Conservation (phyloP, 2,113 vertebrate genomes). For the Noturus placidus region DNA sequence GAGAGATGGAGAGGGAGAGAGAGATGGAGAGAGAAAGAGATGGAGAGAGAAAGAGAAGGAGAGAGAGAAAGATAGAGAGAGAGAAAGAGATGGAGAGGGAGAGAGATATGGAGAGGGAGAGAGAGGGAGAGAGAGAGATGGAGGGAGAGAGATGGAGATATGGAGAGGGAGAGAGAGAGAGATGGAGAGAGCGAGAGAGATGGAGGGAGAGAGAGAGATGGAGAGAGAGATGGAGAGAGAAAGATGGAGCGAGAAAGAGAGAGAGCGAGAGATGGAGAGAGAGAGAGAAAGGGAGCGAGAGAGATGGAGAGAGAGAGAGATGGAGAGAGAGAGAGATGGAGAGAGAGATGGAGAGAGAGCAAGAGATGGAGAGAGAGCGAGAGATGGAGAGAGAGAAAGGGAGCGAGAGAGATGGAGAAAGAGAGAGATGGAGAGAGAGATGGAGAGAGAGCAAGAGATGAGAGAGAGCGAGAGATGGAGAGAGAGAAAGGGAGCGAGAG, state of each 20-base stretch:
- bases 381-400: slow-evolving; percentile 51
- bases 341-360: not conserved
- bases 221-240: slow-evolving; percentile 7
- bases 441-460: too few species aligned
- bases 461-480: too few species aligned
- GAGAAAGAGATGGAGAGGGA: slow-evolving; percentile 8
- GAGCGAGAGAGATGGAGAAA: not conserved
- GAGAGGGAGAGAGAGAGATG: not conserved
- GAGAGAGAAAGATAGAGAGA: not conserved
- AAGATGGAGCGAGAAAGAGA: slow-evolving; percentile 40
- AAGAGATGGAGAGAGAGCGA: slow-evolving; percentile 5
- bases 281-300: too few species aligned
- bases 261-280: not conserved
- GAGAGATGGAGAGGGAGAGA: not conserved
- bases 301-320: slow-evolving; percentile 26
- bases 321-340: slow-evolving; percentile 51
- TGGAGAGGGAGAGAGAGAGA: slow-evolving; percentile 25
- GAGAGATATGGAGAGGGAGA: slow-evolving; percentile 17
- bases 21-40: slow-evolving; percentile 20
- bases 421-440: slow-evolving; percentile 20
- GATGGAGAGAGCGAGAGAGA: slow-evolving; percentile 52
- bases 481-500: not conserved
- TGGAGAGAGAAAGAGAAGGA: slow-evolving; percentile 54
- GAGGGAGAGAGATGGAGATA: slow-evolving; percentile 7
- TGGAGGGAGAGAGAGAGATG: not conserved